phyloP scores from a whole-genome alignment of 2,113 vertebrate species.

The Trinectes maculatus region DNA sequence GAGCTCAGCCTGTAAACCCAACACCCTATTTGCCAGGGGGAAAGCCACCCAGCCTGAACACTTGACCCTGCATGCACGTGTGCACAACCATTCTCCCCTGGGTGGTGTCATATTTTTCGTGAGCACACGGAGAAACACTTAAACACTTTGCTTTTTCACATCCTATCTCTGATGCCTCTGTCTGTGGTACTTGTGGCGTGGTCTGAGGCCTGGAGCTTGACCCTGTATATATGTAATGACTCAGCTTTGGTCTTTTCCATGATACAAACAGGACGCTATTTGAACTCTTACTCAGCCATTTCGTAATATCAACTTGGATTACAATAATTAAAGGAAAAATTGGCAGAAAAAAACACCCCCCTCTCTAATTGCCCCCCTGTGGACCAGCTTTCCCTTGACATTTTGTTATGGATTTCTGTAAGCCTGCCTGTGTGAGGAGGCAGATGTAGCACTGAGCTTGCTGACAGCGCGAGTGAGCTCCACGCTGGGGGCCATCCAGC shows the following conservation, averaged over 20 bases:
- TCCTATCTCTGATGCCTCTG: slow-evolving; percentile 4
- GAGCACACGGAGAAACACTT: slow-evolving; percentile 27
- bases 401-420: slow-evolving; percentile 55
- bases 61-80: slow-evolving; percentile 19
- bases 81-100: slow-evolving; percentile 7
- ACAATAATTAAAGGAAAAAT: slow-evolving; percentile 20
- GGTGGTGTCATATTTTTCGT: slow-evolving; percentile 46
- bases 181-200: slow-evolving; percentile 17
- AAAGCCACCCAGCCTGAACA: slow-evolving; percentile 34
- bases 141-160: slow-evolving; percentile 31
- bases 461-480: slow-evolving; percentile 34
- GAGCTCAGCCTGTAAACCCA: slow-evolving; percentile 55
- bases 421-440: slow-evolving; percentile 34
- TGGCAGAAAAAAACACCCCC: not conserved
- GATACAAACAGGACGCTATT: slow-evolving; percentile 12
- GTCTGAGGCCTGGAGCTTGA: slow-evolving; percentile 8
- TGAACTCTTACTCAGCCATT: not conserved
- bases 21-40: slow-evolving; percentile 60
- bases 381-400: slow-evolving; percentile 53
- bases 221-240: slow-evolving; percentile 57
- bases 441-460: slow-evolving; percentile 40
- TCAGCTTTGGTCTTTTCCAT: slow-evolving; percentile 28
- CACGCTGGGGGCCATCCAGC: slow-evolving; percentile 54
- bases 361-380: slow-evolving; percentile 6
- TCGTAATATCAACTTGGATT: not conserved